Evolutionary conservation across 1,140 invertebrate species (phyloP).

Genomic region (Lordiphosa clarofinis): DNA sequence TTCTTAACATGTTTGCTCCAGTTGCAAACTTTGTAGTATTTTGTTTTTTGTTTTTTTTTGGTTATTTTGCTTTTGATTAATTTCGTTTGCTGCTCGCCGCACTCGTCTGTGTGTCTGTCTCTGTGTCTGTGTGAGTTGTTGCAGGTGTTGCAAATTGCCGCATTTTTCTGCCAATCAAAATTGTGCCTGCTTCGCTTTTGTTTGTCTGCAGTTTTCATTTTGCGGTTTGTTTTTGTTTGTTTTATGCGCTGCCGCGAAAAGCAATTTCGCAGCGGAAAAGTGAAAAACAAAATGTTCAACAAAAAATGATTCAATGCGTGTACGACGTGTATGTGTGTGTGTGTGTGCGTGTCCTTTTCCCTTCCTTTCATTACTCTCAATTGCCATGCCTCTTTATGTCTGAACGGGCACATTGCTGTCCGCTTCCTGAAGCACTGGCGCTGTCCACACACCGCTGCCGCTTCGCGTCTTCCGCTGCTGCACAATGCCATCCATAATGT

Average conservation of each 20-base stretch:
- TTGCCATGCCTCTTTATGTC: conserved; percentile 58
- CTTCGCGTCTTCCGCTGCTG: conserved; percentile 85
- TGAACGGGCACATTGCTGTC: conserved; percentile 77
- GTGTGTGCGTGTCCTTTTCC: conserved; percentile 10
- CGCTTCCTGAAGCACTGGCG: conserved; percentile 65
- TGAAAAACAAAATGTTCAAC: conserved; percentile 1
- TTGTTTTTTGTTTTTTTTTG: not conserved
- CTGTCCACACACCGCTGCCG: conserved; percentile 73
- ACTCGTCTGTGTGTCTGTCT: not conserved
- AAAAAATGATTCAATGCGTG: conserved; percentile 7
- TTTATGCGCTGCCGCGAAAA: conserved; percentile 39
- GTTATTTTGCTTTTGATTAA: not conserved
- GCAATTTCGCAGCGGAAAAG: conserved; percentile 36
- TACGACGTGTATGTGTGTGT: not conserved
- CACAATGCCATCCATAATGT: conserved; percentile 93
- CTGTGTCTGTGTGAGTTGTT: not conserved
- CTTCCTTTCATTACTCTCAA: conserved; percentile 8
- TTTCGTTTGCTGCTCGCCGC: not conserved
- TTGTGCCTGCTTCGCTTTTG: not conserved
- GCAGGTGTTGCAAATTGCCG: conserved; percentile 7
- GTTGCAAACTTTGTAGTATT: no score
- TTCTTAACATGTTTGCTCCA: no score
- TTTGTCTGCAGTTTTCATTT: conserved; percentile 24
- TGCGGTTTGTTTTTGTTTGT: conserved; percentile 62
- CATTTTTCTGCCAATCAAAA: conserved; percentile 8